Percentiles rank a stretch among this genome's conserved stretches.
Evolutionary conservation across 2,888 invertebrate genomes (phyloP).

Genomic region (Hirtodrosophila alboralis): DNA sequence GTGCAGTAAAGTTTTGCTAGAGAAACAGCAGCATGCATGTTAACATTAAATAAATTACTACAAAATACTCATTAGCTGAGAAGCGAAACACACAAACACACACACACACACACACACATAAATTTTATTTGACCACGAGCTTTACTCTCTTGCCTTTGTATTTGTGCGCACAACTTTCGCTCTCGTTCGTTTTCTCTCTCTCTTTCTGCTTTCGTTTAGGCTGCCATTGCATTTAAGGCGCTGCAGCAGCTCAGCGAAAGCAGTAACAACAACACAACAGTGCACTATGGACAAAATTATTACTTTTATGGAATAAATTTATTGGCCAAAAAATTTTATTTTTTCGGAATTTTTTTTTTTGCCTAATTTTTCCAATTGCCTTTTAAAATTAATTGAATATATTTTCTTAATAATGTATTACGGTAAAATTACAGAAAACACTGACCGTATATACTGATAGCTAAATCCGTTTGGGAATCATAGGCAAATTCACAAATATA

Average conservation of each 20-base stretch:
- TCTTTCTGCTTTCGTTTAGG: slow-evolving; percentile 3
- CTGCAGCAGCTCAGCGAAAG: slow-evolving; percentile 37
- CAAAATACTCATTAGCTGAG: slow-evolving; percentile 54
- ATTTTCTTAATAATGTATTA: too few species aligned
- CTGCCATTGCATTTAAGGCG: slow-evolving; percentile 40
- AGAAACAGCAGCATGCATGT: slow-evolving; percentile 30
- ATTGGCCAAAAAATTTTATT: too few species aligned
- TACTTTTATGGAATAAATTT: too few species aligned
- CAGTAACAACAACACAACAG: slow-evolving; percentile 34
- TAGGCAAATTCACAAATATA: too few species aligned
- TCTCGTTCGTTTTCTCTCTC: slow-evolving; percentile 13
- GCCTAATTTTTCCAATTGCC: too few species aligned
- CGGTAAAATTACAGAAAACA: too few species aligned
- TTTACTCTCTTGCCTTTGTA: slow-evolving; percentile 22
- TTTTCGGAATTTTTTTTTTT: too few species aligned
- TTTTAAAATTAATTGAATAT: too few species aligned
- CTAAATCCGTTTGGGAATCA: too few species aligned
- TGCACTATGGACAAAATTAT: too few species aligned
- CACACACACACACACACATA: neutral
- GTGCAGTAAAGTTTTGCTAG: slow-evolving; percentile 24
- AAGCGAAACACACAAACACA: slow-evolving; percentile 5
- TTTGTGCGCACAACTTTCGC: slow-evolving; percentile 45
- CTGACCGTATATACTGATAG: too few species aligned
- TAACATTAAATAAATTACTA: slow-evolving; percentile 56
- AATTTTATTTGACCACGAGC: slow-evolving; percentile 19